Evolutionary conservation across 2,888 invertebrate species (phyloP), one percentile per base, ranked within the genome.

Genomic region (Dicyrtoma fusca): DNA sequence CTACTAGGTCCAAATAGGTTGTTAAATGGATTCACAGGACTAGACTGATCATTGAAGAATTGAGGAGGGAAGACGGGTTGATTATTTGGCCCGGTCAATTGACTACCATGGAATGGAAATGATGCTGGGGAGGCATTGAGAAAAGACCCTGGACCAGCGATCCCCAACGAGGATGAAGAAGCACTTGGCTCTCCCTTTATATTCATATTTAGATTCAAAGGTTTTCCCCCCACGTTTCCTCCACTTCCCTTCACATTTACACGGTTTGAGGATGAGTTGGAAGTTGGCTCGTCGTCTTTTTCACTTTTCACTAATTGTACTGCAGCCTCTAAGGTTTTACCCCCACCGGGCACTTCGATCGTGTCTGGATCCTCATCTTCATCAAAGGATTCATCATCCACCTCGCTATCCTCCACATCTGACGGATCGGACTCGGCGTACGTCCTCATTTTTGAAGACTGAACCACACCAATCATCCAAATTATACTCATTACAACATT

Each of bases 281-380:
- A n/a, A n/a, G 13, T 23, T 51, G 17, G 13, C 25, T 47, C 45
- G 11, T 45, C 53, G 4, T 45, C 62, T 17, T 62, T 25, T 25
- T 62, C 51, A 21, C 6, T 17, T 26, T 51, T 34, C 3, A 66
- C 73, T 17, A 81, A 76, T 13, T 78, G 74, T 11, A 77, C 81
- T 0, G 92, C 91, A n/a, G 93, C 90, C 4, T 92, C 91, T 82
- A 94, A 85, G 82, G 92, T 92, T 83, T 92, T 93, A 17, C 94
- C 94, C 14, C 94, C 94, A 91, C 93, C 94, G 83, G 94, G 94
- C 57, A 94, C 93, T 88, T 93, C 92, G 85, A 93, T 90, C 85
- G 91, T 92, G 84, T 94, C 94, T 72, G 94, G 94, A 87, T 94
- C 94, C 81, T 92, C 93, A 83, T 92, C 92, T 81, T 79, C 80